phyloP scores from a whole-genome alignment of 2,113 vertebrate species.

The Puntigrus tetrazona region DNA sequence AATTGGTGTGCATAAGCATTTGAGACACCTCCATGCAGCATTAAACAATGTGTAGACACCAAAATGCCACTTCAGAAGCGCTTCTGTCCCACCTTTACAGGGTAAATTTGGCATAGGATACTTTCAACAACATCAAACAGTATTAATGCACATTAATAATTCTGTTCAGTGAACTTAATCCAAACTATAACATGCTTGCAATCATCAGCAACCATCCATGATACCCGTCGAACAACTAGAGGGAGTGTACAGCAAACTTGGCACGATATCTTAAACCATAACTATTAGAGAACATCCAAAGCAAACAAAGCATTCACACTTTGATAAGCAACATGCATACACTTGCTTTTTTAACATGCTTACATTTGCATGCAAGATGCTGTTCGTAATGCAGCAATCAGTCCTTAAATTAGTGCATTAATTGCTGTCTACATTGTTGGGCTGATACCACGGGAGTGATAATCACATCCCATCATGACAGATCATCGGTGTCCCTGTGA shows the following conservation, averaged over 20 bases:
- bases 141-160: not conserved
- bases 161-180: not conserved
- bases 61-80: not conserved
- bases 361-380: not conserved
- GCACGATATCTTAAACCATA: not conserved
- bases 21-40: too few relatives aligned
- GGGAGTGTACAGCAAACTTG: constrained; percentile 9
- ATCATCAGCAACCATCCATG: not conserved
- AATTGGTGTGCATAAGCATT: too few relatives aligned
- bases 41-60: not conserved
- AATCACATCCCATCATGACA: not conserved
- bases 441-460: not conserved
- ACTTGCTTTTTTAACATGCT: constrained; percentile 10
- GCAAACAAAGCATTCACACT: constrained; percentile 7
- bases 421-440: not conserved
- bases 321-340: constrained; percentile 17
- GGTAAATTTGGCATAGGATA: not conserved
- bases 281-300: not conserved
- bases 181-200: not conserved
- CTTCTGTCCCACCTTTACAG: not conserved
- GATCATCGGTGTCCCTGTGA: not conserved
- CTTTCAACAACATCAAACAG: not conserved
- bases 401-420: not conserved
- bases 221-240: not conserved
- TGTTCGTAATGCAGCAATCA: not conserved